Evolutionary conservation across 2,888 invertebrate genomes (phyloP), one percentile per base, ranked within the genome.

Genomic region (Chrysolina oricalcia): DNA sequence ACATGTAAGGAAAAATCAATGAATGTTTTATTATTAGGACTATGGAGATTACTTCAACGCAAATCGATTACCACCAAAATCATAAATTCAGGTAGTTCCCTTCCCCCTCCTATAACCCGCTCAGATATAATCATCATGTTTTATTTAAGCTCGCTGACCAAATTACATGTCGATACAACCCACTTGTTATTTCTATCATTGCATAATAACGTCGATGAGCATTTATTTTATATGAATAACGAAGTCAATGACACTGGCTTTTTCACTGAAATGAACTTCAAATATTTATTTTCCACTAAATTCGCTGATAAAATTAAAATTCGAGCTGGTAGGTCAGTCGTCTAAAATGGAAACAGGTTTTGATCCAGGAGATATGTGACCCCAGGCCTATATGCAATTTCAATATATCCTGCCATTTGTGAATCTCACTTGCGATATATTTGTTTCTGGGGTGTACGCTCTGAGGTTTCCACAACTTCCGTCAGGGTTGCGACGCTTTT

Each of bases 181-280:
- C 43, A 3, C 15, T 43, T n/a, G 50, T 50, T 17, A 17, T 50
- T 50, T 50, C 50, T 50, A 50, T 50, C 50, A 50, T n/a, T 17
- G 10, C 50, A 50, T 19, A 50, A 50, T 50, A 19, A 50, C 50
- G 50, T n/a, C 9, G 50, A 50, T 50, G 19, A 50, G 50, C 50
- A 50, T 50, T 50, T 17, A 50, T 50, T 50, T 50, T 50, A 50
- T 50, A 8, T 17, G 19, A 50, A 46, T 46, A 46, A 43, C 15
- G 43, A n/a, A 46, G 17, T 50, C 50, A 50, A 17, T 50, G 50
- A 50, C 48, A 50, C 48, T 11, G 13, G 50, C 50, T 50, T 50
- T 50, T 50, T 50, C 19, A 50, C n/a, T 19, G n/a, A 50, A 50
- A 19, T 50, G 50, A 17, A 50, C 17, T 50, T 19, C 50, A 19